A percentile compares a stretch with the other conserved stretches of the same genome.
Conservation (phyloP, 64 coral and sea anemone species). For the Stichodactyla helianthus region DNA sequence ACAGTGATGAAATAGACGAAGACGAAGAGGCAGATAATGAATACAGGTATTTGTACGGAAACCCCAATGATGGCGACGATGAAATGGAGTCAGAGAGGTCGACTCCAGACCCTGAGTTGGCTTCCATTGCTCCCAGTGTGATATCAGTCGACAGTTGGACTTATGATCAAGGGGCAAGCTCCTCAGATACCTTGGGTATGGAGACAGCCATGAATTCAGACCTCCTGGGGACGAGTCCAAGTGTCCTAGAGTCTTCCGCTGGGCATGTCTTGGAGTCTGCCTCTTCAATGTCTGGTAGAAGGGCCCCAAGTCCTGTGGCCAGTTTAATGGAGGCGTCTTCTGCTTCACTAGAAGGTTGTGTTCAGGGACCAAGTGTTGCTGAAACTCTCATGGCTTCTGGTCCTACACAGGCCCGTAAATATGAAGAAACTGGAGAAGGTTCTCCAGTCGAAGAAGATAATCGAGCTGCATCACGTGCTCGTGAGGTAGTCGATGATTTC, state of each 20-base stretch:
- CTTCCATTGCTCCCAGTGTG: not conserved
- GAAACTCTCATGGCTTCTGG: not conserved
- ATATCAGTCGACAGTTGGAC: slow-evolving; percentile 24
- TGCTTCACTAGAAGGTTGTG: not conserved
- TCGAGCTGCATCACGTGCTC: not conserved
- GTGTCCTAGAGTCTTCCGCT: not conserved
- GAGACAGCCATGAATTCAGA: not conserved
- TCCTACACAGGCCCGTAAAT: not conserved
- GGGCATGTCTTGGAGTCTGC: not conserved
- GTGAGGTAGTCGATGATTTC: not conserved
- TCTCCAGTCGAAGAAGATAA: not conserved
- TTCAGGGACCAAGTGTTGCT: not conserved
- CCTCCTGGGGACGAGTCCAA: not conserved
- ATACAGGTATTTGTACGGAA: slow-evolving; percentile 5
- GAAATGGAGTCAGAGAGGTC: slow-evolving; percentile 17
- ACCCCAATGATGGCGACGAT: slow-evolving; percentile 20
- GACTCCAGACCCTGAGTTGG: not conserved
- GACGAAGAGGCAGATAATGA: slow-evolving; percentile 28
- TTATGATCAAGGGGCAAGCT: not conserved
- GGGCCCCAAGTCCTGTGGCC: not conserved
- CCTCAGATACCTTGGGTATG: not conserved
- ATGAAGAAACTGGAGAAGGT: not conserved
- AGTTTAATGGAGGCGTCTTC: not conserved
- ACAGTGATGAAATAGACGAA: slow-evolving; percentile 27
- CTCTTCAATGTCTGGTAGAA: not conserved